Evolutionary conservation across 2,888 invertebrate genomes (phyloP), one percentile per base, ranked within the genome.

Genomic region (Xanthia icteritia): DNA sequence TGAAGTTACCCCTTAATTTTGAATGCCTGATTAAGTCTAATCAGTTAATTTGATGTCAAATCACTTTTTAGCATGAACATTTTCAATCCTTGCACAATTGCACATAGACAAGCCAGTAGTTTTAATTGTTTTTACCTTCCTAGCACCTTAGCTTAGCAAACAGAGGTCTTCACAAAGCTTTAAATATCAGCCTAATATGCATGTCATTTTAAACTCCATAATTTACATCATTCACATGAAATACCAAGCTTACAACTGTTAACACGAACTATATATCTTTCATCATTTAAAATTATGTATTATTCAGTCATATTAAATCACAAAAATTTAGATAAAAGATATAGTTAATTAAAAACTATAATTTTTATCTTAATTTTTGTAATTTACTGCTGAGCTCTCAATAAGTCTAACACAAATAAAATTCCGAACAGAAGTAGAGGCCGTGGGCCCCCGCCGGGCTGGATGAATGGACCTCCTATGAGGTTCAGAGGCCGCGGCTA

Each of bases 401-500:
- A 66, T 71, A 56, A 72, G 27, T 54, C 61, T 79, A 42, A 86
- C 76, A 77, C 66, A 5, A 42, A 36, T 72, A 39, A 68, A 72
- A 82, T 78, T 83, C 65, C 8, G 72, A 73, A 75, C 84, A 85
- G 82, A 73, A 73, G 72, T 86, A 94, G 96, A 84, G 94, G 93
- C 67, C 89, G 95, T 5, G 95, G 96, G 0, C 94, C 94, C 0
- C 96, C 96, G 0, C 95, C 94, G 0, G 93, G 93, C 15, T 95
- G 96, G 96, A 95, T 95, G 95, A 97, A 97, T 77, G 97, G 97
- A 1, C 97, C 97, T 0, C 97, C 97, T n/a, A 97, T 97, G 88
- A 95, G 98, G 39, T 98, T 98, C 89, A 94, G 98, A 58, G 98
- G 98, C 5, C 96, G 98, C 85, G 97, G 97, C 31, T 98, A 97